Base-by-base conservation (phyloP, 2,797 vertebrate genomes). In the Natrix natrix region DNA sequence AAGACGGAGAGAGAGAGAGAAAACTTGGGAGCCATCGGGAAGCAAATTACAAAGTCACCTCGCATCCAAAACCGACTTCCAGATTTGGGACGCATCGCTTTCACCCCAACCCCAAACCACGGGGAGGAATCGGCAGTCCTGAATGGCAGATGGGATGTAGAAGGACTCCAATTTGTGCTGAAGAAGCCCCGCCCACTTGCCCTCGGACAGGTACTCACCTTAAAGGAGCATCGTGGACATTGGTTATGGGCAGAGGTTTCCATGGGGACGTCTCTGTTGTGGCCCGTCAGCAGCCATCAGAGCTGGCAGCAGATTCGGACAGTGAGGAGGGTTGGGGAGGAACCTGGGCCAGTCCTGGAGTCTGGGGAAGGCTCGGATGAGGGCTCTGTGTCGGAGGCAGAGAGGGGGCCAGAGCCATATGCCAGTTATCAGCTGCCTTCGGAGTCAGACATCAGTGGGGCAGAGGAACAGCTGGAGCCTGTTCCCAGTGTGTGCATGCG, bases 31-130 rank as follows among this genome's bases (percentile, higher is more conserved):
- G 37, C 78, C 94, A 91, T 91, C 87, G 87, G 90, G 92, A 93
- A 94, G 56, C 0, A 20, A 95, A 95, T 96, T 95, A 88, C 91
- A 94, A 92, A 94, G 91, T 43, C 86, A 13, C 91, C 28, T 57
- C 7, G 13, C 0, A 28, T 55, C 74, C 78, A 91, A 94, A 95
- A 87, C 87, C 94, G 95, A 0, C 87, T 93, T 93, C 78, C 89
- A 92, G 59, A 37, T 87, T 88, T 37, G 86, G n/a, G 3, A 57
- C 86, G 92, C 90, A 43, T 55, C 32, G 88, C 87, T 78, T 0
- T 0, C 52, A 91, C 91, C 0, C 0, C 94, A 94, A 93, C 92
- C 78, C 95, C 92, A 96, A 96, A 95, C 94, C 94, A 93, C 87
- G 89, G 12, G 63, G 54, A n/a, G 43, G n/a, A n/a, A 86, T 26